Evolutionary conservation across 2,113 vertebrate genomes (phyloP), one percentile per base, ranked within the genome.

Genomic region (Peromyscus leucopus): DNA sequence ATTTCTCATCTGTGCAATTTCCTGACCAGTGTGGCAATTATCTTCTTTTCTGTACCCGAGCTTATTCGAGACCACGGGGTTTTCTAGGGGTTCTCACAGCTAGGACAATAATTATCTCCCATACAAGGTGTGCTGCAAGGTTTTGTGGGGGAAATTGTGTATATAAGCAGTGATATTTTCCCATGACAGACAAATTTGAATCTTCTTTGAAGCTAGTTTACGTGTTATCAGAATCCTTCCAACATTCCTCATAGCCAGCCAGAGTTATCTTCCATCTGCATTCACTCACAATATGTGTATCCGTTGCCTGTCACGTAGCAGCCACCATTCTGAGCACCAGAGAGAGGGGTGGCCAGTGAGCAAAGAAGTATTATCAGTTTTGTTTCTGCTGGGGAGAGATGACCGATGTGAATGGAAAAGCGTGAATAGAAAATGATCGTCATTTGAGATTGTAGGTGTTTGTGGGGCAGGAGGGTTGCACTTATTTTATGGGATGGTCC

Each of bases 131-230:
- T 24, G 21, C 48, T 75, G 83, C 42, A 67, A 36, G 61, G 42
- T 89, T 91, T 91, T 97, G n/a, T 89, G 31, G 76, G 28, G 36
- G 6, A 88, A 86, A 36, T n/a, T 61, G 69, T 26, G 1, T 76
- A 28, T 74, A 86, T 55, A 80, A 80, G 39, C 69, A 57, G 4
- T 82, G 76, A 69, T 95, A 91, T 74, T 96, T 97, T 74, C 59
- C 28, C 13, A 12, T 42, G 33, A 82, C 76, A 82, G 51, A 72
- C 59, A 90, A 72, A 65, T 75, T 65, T 92, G 74, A 78, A 22
- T 76, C 33, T 86, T 84, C 69, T 89, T 61, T 91, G n/a, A 79
- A 82, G 57, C 28, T 36, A 7, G 28, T 86, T 67, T 86, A 42
- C 55, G 19, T 72, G 89, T 95, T 61, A n/a, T 85, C 7, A 76